These are phyloP conservation scores for Drosophila rufa DNA, from an alignment of 1,140 invertebrate species.

Conservation along the genomic window DNA sequence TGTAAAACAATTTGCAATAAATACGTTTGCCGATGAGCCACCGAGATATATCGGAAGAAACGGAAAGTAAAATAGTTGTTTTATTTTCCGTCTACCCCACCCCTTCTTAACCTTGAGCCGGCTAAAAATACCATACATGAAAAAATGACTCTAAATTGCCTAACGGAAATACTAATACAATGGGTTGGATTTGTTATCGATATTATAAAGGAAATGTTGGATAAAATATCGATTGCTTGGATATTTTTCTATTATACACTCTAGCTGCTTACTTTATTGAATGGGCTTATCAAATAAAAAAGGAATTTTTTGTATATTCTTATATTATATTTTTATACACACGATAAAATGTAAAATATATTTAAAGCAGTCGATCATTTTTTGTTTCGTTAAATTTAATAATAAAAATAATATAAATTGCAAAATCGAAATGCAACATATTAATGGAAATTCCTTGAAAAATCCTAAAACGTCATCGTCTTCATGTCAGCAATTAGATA, in stretches of 20 bases:
- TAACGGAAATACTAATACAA: no score
- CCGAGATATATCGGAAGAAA: no score
- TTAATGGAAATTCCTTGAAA: constrained; percentile 11
- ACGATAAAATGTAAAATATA: constrained; percentile 13
- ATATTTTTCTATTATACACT: background rate
- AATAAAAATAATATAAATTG: constrained; percentile 5
- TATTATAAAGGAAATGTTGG: background rate
- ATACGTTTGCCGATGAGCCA: no score
- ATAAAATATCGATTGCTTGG: no score
- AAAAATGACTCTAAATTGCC: no score
- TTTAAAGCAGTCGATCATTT: constrained; percentile 13
- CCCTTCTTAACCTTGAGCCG: no score
- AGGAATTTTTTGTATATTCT: constrained; percentile 1
- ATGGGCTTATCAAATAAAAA: constrained; percentile 2
- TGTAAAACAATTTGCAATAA: no score
- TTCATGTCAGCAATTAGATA: constrained; percentile 83
- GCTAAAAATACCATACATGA: no score
- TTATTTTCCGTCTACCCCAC: no score
- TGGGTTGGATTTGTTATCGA: background rate
- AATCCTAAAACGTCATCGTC: constrained; percentile 6
- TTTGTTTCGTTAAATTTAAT: constrained; percentile 5
- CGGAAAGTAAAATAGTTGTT: no score
- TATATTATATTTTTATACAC: constrained; percentile 12
- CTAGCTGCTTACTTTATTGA: no score
- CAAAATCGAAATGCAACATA: constrained; percentile 1